Evolutionary conservation across 2,797 vertebrate species (phyloP).

Genomic region (Megalops cyprinoides): DNA sequence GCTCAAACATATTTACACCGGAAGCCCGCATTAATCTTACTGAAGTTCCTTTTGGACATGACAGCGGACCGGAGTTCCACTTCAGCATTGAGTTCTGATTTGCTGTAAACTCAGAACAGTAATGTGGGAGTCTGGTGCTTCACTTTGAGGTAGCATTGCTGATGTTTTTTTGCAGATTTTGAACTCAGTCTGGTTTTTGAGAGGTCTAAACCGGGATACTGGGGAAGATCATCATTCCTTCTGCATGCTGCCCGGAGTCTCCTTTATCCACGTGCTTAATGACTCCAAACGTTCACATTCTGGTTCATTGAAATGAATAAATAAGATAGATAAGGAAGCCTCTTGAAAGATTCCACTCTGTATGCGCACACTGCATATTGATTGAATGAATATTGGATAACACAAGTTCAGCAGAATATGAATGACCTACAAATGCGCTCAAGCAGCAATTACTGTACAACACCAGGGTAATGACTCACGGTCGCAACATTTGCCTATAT

Average conservation of each 20-base stretch:
- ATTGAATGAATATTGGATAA: slow-evolving; percentile 50
- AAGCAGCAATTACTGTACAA: slow-evolving; percentile 38
- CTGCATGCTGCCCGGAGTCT: slow-evolving; percentile 15
- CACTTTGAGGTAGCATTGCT: no score
- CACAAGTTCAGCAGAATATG: slow-evolving; percentile 45
- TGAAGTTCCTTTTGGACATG: no score
- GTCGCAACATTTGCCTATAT: slow-evolving; percentile 12
- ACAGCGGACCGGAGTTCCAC: no score
- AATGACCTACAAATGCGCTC: slow-evolving; percentile 43
- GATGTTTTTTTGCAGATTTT: no score
- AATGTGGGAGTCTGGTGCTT: no score
- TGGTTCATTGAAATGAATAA: slow-evolving; percentile 47
- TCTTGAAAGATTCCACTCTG: slow-evolving; percentile 30
- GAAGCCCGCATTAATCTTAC: no score
- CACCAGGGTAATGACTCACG: slow-evolving; percentile 25
- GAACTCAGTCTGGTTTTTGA: no score
- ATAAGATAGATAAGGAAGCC: background rate
- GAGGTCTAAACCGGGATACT: no score
- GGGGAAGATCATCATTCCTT: slow-evolving; percentile 33
- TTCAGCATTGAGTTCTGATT: no score
- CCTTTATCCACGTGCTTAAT: slow-evolving; percentile 39
- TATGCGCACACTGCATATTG: slow-evolving; percentile 41
- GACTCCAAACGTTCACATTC: slow-evolving; percentile 24
- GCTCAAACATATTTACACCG: no score
- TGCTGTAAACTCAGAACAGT: no score